Evolutionary conservation across 2,888 invertebrate genomes (phyloP).

Genomic region (Resseliella maxima): DNA sequence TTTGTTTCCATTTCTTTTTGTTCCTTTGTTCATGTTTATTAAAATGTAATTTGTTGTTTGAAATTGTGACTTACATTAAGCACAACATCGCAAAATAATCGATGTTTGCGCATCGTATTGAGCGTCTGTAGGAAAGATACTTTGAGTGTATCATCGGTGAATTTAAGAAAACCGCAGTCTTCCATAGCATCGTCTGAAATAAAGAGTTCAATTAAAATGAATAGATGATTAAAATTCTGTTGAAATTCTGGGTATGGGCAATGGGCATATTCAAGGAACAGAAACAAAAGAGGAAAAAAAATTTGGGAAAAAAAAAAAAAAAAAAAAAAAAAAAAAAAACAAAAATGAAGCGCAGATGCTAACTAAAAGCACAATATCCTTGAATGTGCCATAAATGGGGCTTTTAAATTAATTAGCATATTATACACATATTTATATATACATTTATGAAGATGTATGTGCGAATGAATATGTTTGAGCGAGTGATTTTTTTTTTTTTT

Average conservation of each 20-base stretch:
- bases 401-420: not conserved
- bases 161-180: conserved; percentile 67
- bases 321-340: too few species aligned
- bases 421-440: not conserved
- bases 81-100: conserved; percentile 87
- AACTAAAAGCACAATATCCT: not conserved
- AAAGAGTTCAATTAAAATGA: too few species aligned
- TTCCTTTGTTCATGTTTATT: not conserved
- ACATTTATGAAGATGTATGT: too few species aligned
- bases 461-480: too few species aligned
- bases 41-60: not conserved
- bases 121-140: conserved; percentile 75
- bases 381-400: not conserved
- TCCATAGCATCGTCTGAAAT: conserved; percentile 61
- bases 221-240: too few species aligned
- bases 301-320: not conserved
- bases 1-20: too few species aligned
- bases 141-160: conserved; percentile 72
- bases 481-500: too few species aligned
- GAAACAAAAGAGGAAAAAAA: too few species aligned
- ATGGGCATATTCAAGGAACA: too few species aligned
- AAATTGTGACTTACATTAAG: conserved; percentile 73
- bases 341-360: too few species aligned
- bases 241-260: too few species aligned
- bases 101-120: conserved; percentile 83